These are phyloP conservation scores for Brachyptera risi DNA, from an alignment of 2,888 invertebrate genomes.

Conservation along the genomic window DNA sequence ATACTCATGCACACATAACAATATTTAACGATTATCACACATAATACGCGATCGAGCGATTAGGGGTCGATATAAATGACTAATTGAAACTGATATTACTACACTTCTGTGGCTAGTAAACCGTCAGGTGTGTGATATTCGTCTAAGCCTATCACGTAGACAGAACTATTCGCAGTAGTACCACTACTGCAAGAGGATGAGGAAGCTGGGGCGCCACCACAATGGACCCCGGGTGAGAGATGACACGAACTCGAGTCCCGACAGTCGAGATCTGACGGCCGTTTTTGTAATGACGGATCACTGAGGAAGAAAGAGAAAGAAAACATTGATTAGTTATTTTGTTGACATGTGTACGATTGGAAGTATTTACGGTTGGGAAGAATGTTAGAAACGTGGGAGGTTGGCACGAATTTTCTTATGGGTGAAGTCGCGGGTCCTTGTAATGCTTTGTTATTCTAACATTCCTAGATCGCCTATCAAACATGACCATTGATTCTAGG, in stretches of 20 bases:
- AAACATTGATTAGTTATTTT: no score
- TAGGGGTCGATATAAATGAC: neutral
- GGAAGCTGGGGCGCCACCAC: neutral
- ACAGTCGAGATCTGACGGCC: slow-evolving; percentile 59
- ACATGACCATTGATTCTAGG: no score
- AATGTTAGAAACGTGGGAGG: no score
- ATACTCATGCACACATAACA: slow-evolving; percentile 18
- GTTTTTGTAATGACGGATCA: slow-evolving; percentile 66
- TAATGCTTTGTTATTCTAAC: no score
- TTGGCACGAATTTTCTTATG: no score
- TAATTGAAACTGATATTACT: no score
- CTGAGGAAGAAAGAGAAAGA: slow-evolving; percentile 49
- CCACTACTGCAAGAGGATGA: no score
- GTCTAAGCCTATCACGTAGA: slow-evolving; percentile 73
- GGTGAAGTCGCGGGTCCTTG: no score
- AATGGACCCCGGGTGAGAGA: neutral
- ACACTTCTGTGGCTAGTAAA: slow-evolving; percentile 70
- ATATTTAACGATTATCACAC: slow-evolving; percentile 10
- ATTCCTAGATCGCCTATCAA: no score
- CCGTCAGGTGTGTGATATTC: slow-evolving; percentile 56
- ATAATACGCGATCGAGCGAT: slow-evolving; percentile 7
- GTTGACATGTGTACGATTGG: no score
- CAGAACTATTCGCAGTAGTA: slow-evolving; percentile 48
- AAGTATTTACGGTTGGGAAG: no score
- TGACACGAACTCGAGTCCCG: slow-evolving; percentile 40